Evolutionary conservation across 2,888 invertebrate genomes (phyloP), one percentile per base, ranked within the genome.

Genomic region (Limulus polyphemus): DNA sequence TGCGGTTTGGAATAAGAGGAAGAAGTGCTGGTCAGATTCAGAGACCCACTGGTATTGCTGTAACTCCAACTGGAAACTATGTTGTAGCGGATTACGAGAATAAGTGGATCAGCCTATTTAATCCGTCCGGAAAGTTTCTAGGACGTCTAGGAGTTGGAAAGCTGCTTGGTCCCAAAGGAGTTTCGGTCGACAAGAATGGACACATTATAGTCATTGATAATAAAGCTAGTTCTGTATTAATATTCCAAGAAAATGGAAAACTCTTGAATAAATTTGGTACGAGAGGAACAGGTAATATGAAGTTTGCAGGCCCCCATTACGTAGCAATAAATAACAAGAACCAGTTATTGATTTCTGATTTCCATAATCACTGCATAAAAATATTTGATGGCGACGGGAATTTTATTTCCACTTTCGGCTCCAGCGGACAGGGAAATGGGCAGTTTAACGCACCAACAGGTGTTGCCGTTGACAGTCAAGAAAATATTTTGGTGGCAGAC

Each of bases 401-500:
- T 51, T 79, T 78, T 69, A 70, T 77, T 65, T 77, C 77, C 68
- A 74, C 76, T 64, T 81, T 68, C 50, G 63, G 62, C 51, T 62
- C 59, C 4, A 65, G 62, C 46, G 65, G 62, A 10, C 59, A 63
- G 62, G 58, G 62, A 10, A 63, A 62, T 58, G 61, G 81, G 9
- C 80, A 80, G 72, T 80, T 81, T 68, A 80, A 80, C 70, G 80
- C 79, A 12, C 81, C 81, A 0, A 81, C 81, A 11, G 81, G 81
- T 11, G 74, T 80, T 5, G 79, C 79, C 49, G 77, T 79, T 13
- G 80, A 80, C 67, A 72, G 72, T 47, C 74, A 76, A 63, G 79
- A 79, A 58, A 79, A 79, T 65, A 77, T 81, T 58, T 72, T 80
- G 16, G 80, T 80, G 11, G 80, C 79, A 14, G 80, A 81, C 67